Percentiles rank a stretch among this genome's conserved stretches.
Evolutionary conservation across 2,797 vertebrate species (phyloP).

Genomic region (Macrochelys suwanniensis): DNA sequence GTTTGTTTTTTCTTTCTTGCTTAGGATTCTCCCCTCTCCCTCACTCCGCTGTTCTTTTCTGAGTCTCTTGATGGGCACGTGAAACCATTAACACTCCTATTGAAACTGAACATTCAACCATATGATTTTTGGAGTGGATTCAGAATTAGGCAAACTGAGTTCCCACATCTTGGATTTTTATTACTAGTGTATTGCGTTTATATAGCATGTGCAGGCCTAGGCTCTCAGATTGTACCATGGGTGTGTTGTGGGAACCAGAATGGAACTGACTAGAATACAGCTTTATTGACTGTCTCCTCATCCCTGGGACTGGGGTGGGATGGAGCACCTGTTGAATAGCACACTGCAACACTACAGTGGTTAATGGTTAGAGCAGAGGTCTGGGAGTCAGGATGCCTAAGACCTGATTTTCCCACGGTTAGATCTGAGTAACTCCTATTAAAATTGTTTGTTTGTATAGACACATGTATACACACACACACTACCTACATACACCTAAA

Average conservation of each 20-base stretch:
- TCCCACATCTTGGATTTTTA: not conserved
- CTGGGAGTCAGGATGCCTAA: not conserved
- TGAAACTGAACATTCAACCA: not conserved
- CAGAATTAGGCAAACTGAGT: not conserved
- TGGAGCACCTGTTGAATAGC: not conserved
- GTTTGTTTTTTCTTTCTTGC: too few species aligned
- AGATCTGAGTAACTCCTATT: not conserved
- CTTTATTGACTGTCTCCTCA: not conserved
- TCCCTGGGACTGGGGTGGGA: not conserved
- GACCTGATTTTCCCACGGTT: not conserved
- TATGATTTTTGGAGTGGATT: not conserved
- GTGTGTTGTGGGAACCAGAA: not conserved
- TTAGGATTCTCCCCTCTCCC: not conserved
- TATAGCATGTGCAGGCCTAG: not conserved
- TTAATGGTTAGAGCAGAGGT: not conserved
- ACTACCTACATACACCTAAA: too few species aligned
- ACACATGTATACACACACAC: too few species aligned
- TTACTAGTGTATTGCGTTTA: not conserved
- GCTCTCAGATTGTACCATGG: not conserved
- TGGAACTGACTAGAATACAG: not conserved
- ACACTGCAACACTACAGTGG: not conserved
- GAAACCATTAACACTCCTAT: not conserved
- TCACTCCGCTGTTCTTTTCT: not conserved
- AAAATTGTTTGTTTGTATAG: not conserved
- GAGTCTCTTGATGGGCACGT: not conserved